Conservation (phyloP, 2,113 vertebrate genomes). For the Carlito syrichta region DNA sequence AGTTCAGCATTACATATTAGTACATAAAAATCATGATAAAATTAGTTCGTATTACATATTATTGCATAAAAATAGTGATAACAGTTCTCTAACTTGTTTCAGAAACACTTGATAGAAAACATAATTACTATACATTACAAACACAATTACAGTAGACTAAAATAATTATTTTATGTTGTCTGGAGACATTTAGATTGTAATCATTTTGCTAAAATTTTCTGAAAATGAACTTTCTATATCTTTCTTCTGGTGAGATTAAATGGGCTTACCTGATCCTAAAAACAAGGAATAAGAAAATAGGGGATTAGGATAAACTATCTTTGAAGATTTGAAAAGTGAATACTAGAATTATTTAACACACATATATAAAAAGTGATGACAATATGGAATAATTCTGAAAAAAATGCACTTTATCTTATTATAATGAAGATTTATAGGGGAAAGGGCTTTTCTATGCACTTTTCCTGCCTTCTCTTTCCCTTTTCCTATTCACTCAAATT, state of each 20-base stretch:
- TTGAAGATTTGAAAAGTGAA: background rate
- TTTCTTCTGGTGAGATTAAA: slow-evolving; percentile 15
- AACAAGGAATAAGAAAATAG: background rate
- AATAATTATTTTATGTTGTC: background rate
- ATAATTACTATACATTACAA: background rate
- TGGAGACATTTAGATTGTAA: background rate
- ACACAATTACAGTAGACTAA: background rate
- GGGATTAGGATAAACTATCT: background rate
- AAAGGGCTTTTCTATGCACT: background rate
- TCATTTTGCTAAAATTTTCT: slow-evolving; percentile 2
- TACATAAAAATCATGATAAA: background rate
- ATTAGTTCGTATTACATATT: background rate
- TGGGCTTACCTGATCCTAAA: background rate
- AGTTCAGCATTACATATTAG: background rate
- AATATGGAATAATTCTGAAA: background rate
- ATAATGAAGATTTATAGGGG: background rate
- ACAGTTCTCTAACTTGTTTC: background rate
- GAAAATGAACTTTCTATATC: background rate
- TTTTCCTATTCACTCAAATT: background rate
- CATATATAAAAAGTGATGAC: background rate
- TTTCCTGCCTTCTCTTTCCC: background rate
- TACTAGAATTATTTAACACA: background rate
- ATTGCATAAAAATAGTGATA: background rate
- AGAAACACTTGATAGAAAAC: background rate
- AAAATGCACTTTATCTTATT: background rate